Evolutionary conservation across 2,888 invertebrate species (phyloP), one percentile per base, ranked within the genome.

Genomic region (Himalopsyche tibetana): DNA sequence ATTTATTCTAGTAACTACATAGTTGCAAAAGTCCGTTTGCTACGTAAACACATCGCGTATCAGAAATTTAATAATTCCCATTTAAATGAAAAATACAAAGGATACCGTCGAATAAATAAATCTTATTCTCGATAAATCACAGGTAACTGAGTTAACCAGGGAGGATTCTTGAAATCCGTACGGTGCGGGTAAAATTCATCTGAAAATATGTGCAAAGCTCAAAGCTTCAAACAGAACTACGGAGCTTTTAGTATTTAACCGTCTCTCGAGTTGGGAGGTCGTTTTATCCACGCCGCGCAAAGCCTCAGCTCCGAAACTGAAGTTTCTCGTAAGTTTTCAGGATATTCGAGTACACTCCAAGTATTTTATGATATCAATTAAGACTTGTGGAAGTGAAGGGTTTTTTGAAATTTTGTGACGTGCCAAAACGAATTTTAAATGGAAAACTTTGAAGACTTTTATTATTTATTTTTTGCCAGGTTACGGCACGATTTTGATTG

Each of bases 161-260:
- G 63, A 63, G 28, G 28, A 63, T 63, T 63, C 63, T 63, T 63
- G 63, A 63, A 63, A 63, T 63, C 63, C 19, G 63, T 28, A 19
- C 63, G 28, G 28, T 4, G 28, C 63, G 28, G 8, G 63, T 19
- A 11, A 63, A 63, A 63, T 63, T 63, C 63, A 63, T 63, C 63
- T 63, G 63, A 8, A 63, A 63, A 63, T 63, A 63, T 63, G 19
- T 12, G 63, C 19, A 63, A 63, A 63, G 63, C 63, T 63, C 19
- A 63, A 63, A n/a, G 63, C 15, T n/a, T 19, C n/a, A 19, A 11
- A 4, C 56, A 9, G 45, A 45, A 15, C 51, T 15, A 19, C 63
- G 15, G 63, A 63, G 63, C 63, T 19, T 63, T 63, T 15, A 63
- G 63, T 63, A 63, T 63, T 63, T 63, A 63, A 63, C 63, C 28